Evolutionary conservation across 2,888 invertebrate species (phyloP), one percentile per base, ranked within the genome.

Genomic region (Neocrepidodera transversa): DNA sequence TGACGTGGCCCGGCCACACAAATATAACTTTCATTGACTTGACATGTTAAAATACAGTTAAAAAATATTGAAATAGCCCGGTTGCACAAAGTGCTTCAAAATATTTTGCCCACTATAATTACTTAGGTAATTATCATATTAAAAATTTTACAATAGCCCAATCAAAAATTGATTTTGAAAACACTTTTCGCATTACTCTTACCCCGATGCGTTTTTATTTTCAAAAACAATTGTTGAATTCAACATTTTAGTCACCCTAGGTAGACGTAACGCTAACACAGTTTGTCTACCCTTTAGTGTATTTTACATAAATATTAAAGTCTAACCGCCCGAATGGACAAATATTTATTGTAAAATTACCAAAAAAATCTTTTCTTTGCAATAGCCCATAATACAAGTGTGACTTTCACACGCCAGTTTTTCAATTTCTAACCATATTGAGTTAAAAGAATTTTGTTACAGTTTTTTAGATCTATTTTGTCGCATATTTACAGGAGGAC

Each of bases 271-370:
- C 28, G 26, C n/a, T n/a, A n/a, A n/a, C 35, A 14, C 26, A 10
- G 36, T 49, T 47, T 56, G 55, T 62, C 66, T 57, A 61, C 63
- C 54, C 61, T 61, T 68, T 68, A 65, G 72, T 75, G 79, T 79
- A 79, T 78, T 79, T 79, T 79, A 79, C 79, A 79, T 77, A 79
- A 79, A 79, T 79, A 79, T 79, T 75, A 70, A 71, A 74, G 78
- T 79, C 78, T 77, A 78, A 70, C 52, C 75, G 79, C 79, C 80
- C 80, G 79, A 80, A 79, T 76, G 75, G 80, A 79, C 79, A 71
- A 76, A 78, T 79, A 80, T 79, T 79, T 79, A 79, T 79, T 77
- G 80, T 80, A 79, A 79, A 80, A 78, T 79, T 78, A 78, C 79
- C 59, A 71, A 70, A 72, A 76, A 68, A 62, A 72, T 77, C 71